These are phyloP conservation scores for Brienomyrus brachyistius DNA, from an alignment of 2,113 vertebrate genomes.

Conservation along the genomic window DNA sequence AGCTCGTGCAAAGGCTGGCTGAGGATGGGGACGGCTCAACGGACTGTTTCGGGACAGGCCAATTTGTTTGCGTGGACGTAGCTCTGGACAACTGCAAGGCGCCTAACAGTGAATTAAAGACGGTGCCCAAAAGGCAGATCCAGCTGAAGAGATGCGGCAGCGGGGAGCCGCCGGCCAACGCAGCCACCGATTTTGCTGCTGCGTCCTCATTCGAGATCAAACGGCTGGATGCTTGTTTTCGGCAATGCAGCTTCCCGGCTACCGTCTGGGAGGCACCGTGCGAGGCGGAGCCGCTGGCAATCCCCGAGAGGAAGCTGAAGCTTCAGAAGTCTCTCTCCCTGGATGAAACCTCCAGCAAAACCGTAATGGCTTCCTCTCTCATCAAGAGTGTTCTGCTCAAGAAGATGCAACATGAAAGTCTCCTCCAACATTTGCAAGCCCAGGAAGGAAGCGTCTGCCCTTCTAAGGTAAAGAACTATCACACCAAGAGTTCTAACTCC, in stretches of 20 bases:
- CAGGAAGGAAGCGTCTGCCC: slow-evolving; percentile 18
- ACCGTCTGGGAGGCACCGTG: slow-evolving; percentile 33
- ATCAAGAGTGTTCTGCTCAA: slow-evolving; percentile 75
- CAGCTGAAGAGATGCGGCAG: slow-evolving; percentile 67
- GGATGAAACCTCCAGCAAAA: slow-evolving; percentile 59
- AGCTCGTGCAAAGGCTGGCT: slow-evolving; percentile 45
- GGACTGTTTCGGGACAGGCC: slow-evolving; percentile 54
- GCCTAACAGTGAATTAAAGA: slow-evolving; percentile 57
- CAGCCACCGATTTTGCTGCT: background rate
- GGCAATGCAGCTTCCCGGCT: slow-evolving; percentile 51
- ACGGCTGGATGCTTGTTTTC: slow-evolving; percentile 47
- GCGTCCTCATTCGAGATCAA: background rate
- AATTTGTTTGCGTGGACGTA: slow-evolving; percentile 68
- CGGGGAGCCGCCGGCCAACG: slow-evolving; percentile 28
- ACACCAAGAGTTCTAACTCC: slow-evolving; percentile 11
- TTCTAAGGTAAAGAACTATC: slow-evolving; percentile 15
- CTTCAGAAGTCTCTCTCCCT: slow-evolving; percentile 74
- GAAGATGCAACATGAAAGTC: slow-evolving; percentile 70
- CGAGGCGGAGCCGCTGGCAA: background rate
- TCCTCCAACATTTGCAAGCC: slow-evolving; percentile 48
- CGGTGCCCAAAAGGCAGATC: slow-evolving; percentile 82
- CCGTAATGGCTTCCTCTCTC: slow-evolving; percentile 70
- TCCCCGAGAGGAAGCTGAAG: slow-evolving; percentile 28
- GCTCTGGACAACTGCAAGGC: slow-evolving; percentile 60
- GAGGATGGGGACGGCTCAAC: slow-evolving; percentile 36